Conservation (phyloP, 1,140 invertebrate genomes). For the Sinonovacula constricta region DNA sequence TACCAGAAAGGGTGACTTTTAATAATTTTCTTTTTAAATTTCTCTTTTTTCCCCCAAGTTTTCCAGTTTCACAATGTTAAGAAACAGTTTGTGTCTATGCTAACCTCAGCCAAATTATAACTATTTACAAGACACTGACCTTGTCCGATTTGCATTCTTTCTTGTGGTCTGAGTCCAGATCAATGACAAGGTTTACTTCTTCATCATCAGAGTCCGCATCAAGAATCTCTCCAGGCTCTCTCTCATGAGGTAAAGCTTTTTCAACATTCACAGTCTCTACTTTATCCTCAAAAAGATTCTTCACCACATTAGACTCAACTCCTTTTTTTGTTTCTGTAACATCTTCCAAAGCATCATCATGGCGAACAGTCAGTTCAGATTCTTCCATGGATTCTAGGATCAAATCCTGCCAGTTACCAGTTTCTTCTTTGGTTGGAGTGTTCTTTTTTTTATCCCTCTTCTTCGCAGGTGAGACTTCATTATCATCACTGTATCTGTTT, state of each 20-base stretch:
- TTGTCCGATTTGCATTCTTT: not conserved
- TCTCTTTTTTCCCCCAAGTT: too few species aligned
- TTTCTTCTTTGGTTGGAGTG: conserved; percentile 4
- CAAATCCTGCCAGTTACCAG: conserved; percentile 9
- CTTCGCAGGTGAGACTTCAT: not conserved
- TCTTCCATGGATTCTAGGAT: conserved; percentile 47
- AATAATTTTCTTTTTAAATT: too few species aligned
- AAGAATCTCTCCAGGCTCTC: not conserved
- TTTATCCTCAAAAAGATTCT: too few species aligned
- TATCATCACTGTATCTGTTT: not conserved
- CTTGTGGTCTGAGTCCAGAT: not conserved
- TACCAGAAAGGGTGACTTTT: too few species aligned
- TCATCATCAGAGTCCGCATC: not conserved
- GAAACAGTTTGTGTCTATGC: too few species aligned
- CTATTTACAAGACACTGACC: too few species aligned
- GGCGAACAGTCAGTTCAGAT: conserved; percentile 31
- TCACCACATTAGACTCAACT: too few species aligned
- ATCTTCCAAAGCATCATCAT: conserved; percentile 31
- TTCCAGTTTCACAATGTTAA: too few species aligned
- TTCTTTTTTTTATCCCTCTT: not conserved
- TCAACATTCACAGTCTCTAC: too few species aligned
- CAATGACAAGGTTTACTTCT: not conserved
- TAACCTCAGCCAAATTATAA: too few species aligned
- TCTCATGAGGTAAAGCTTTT: too few species aligned
- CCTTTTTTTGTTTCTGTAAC: too few species aligned